Percentiles rank a stretch among this genome's conserved stretches.
phyloP scores from a whole-genome alignment of 1,140 invertebrate genomes.

The Psix sp. region DNA sequence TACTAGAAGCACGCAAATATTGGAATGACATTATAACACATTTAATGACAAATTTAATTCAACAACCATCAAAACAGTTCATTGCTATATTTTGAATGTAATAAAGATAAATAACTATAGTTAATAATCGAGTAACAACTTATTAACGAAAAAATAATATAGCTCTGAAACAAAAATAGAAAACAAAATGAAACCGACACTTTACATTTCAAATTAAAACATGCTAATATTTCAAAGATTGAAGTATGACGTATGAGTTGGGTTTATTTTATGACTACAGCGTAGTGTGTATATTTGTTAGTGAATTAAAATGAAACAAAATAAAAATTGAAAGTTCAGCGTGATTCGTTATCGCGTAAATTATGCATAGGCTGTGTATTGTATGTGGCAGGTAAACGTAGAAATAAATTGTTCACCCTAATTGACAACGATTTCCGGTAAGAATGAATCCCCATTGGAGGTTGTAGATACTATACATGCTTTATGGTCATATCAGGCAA shows the following conservation, averaged over 20 bases:
- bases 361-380: slow-evolving; percentile 15
- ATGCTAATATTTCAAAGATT: slow-evolving; percentile 2
- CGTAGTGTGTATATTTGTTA: slow-evolving; percentile 4
- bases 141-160: too few species aligned
- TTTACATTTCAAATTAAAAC: too few species aligned
- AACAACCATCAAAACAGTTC: too few species aligned
- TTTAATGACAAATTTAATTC: too few species aligned
- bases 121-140: too few species aligned
- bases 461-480: too few species aligned
- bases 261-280: slow-evolving; percentile 5
- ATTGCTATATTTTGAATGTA: too few species aligned
- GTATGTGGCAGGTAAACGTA: slow-evolving; percentile 2
- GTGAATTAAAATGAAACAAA: slow-evolving; percentile 1
- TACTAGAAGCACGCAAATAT: too few species aligned
- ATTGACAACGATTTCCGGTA: slow-evolving; percentile 12
- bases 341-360: slow-evolving; percentile 6
- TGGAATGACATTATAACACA: too few species aligned
- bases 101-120: too few species aligned
- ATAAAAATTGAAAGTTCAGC: slow-evolving; percentile 4
- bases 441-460: slow-evolving; percentile 24
- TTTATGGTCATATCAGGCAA: slow-evolving; percentile 38
- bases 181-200: too few species aligned
- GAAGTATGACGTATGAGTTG: neutral
- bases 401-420: slow-evolving; percentile 30
- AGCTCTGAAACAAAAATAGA: too few species aligned